Evolutionary conservation across 64 coral and sea anemone species (phyloP).

Genomic region (Orbicella faveolata): DNA sequence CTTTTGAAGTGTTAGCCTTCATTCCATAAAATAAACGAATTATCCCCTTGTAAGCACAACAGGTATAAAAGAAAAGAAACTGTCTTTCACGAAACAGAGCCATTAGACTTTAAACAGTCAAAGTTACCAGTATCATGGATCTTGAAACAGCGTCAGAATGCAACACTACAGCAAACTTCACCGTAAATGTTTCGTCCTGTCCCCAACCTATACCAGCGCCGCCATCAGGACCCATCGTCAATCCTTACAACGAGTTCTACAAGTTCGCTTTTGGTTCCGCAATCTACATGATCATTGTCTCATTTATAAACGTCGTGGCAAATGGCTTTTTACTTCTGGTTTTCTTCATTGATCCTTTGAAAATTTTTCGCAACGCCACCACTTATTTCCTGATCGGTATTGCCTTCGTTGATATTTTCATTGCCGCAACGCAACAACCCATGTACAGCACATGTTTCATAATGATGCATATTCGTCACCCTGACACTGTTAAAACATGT

Average conservation of each 20-base stretch:
- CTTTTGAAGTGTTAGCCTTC: too few species aligned
- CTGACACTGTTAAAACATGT: not conserved
- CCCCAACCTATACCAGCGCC: not conserved
- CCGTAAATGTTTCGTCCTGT: not conserved
- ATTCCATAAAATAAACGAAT: not conserved
- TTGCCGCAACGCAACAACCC: not conserved
- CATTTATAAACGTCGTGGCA: not conserved
- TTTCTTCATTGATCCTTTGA: not conserved
- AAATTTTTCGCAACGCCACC: not conserved
- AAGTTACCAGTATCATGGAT: not conserved
- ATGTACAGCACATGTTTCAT: not conserved
- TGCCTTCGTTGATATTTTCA: not conserved
- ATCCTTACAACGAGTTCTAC: not conserved
- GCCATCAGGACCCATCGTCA: not conserved
- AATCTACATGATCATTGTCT: not conserved
- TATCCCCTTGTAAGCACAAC: not conserved
- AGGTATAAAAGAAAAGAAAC: not conserved
- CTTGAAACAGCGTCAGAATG: not conserved
- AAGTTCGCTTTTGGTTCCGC: conserved; percentile 7
- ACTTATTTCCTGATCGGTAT: not conserved
- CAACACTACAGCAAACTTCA: not conserved
- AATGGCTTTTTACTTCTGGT: not conserved
- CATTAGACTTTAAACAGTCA: not conserved
- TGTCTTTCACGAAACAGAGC: too few species aligned
- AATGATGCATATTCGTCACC: not conserved